These are phyloP conservation scores for Drosophila biarmipes DNA, from an alignment of 1,140 invertebrate genomes.

Conservation along the genomic window DNA sequence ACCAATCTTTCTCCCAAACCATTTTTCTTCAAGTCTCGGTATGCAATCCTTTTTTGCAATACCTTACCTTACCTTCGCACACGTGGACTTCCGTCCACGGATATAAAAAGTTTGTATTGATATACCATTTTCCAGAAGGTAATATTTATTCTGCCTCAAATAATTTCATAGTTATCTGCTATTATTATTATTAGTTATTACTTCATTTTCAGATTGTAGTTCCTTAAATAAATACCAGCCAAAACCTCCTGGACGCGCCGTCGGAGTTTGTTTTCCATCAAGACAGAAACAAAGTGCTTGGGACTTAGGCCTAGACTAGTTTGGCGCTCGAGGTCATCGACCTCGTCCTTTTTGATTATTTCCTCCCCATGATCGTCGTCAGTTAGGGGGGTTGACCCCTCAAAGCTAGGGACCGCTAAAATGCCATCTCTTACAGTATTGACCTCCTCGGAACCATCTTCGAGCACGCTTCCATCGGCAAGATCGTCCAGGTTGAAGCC, in stretches of 20 bases:
- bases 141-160: slow-evolving; percentile 46
- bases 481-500: slow-evolving; percentile 36
- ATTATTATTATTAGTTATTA: slow-evolving; percentile 37
- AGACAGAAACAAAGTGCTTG: slow-evolving; percentile 52
- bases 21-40: too few species aligned
- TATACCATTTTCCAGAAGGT: not conserved
- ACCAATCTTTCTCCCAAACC: too few species aligned
- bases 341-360: slow-evolving; percentile 38
- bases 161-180: slow-evolving; percentile 70
- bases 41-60: too few species aligned
- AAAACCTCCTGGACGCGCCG: slow-evolving; percentile 65
- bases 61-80: too few species aligned
- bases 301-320: slow-evolving; percentile 44
- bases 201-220: slow-evolving; percentile 68
- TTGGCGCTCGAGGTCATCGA: slow-evolving; percentile 50
- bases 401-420: not conserved
- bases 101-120: too few species aligned
- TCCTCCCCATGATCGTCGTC: slow-evolving; percentile 46
- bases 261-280: slow-evolving; percentile 66
- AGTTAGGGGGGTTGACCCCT: not conserved
- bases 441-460: slow-evolving; percentile 54
- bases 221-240: slow-evolving; percentile 65
- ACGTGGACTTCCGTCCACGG: too few species aligned
- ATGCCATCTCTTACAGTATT: slow-evolving; percentile 12
- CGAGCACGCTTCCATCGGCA: slow-evolving; percentile 27